Percentiles rank a stretch among this genome's conserved stretches.
Evolutionary conservation across 2,797 vertebrate genomes (phyloP).

Genomic region (Argya squamiceps): DNA sequence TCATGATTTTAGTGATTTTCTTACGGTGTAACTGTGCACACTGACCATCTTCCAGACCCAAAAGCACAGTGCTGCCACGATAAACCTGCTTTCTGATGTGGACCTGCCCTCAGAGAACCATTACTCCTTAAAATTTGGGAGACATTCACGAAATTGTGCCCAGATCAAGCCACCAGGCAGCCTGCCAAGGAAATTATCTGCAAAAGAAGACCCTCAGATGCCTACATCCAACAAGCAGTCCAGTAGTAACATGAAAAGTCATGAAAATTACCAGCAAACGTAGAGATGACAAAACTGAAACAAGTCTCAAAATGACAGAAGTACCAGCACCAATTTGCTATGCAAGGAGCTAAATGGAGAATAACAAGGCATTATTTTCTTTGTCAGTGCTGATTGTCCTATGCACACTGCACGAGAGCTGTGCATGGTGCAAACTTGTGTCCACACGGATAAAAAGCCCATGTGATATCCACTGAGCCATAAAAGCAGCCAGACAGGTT

Average conservation of each 20-base stretch:
- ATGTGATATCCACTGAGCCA: neutral
- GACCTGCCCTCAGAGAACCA: neutral
- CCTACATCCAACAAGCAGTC: neutral
- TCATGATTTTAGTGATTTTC: neutral
- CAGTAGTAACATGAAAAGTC: neutral
- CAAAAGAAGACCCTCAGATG: neutral
- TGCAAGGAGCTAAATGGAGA: accelerated
- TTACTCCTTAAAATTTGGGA: neutral
- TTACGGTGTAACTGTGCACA: neutral
- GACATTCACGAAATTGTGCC: neutral
- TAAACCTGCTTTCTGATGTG: neutral
- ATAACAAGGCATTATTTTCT: neutral
- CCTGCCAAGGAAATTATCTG: neutral
- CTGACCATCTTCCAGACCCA: neutral
- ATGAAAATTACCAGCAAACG: neutral
- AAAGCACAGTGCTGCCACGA: neutral
- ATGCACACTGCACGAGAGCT: accelerated
- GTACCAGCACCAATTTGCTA: neutral
- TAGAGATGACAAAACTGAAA: neutral
- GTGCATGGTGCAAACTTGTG: neutral
- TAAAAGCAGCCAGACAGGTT: neutral
- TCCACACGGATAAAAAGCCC: neutral
- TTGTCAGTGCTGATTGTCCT: neutral
- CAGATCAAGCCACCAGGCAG: neutral
- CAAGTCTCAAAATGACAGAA: neutral